Base-by-base conservation (phyloP, 2,888 invertebrate species). In the Pyrochroa serraticornis region DNA sequence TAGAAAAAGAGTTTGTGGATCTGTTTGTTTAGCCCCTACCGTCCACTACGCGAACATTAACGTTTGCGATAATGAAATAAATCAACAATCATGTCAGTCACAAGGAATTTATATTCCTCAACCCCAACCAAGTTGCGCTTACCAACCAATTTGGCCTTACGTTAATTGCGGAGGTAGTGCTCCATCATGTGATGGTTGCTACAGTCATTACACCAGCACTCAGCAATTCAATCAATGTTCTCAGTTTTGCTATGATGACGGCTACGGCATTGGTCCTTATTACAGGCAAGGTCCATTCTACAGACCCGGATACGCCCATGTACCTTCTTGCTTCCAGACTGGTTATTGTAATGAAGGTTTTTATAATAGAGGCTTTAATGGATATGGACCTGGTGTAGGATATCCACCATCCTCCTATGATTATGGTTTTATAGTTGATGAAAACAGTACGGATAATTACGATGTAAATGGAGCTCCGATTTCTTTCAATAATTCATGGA, bases 101-200 rank as follows among this genome's bases (percentile, higher is more conserved):
- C 74, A 72, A 58, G 65, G 67, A 5, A 57, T 75, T 2, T 79
- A 77, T 58, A 71, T 78, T 14, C 78, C 78, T 1, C 76, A 76
- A 62, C 78, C 79, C 0, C 73, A 74, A 62, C 77, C 78, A 0
- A 67, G 69, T 42, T 80, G 80, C 56, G 56, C 63, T 6, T 77
- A 77, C 53, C 73, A 73, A 38, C 68, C 72, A 0, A 51, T 50
- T 7, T 80, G 79, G 79, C 80, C 80, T 1, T 80, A 77, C 13
- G 60, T 56, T 8, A 42, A 14, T 14, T 56, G 60, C 12, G 44
- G 44, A 12, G 56, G 53, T 12, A 42, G 46, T 32, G 7, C 5
- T 30, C 47, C 65, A 6, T 64, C 60, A 33, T 80, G 79, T 54
- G 73, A 70, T 3, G 79, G 78, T 7, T 79, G 79, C 63, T 79